These are phyloP conservation scores for Conops quadrifasciatus DNA, from an alignment of 2,888 invertebrate species.

Conservation along the genomic window DNA sequence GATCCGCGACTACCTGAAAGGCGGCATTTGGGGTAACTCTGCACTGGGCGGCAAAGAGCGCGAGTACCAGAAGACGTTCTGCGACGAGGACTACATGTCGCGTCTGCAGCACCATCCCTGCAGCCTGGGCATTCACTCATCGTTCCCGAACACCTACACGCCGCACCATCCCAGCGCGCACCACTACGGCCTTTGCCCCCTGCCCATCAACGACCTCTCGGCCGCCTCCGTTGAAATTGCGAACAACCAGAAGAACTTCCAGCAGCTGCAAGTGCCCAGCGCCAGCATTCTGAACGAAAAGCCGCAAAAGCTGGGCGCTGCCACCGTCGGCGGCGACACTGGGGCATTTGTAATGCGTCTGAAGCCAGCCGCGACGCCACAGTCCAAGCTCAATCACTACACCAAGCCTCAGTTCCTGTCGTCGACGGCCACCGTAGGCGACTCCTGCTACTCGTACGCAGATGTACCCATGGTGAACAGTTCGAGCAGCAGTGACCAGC, in stretches of 20 bases:
- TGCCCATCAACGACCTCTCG: slow-evolving; percentile 74
- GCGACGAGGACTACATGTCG: slow-evolving; percentile 82
- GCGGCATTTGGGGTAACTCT: slow-evolving; percentile 65
- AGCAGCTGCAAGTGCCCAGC: slow-evolving; percentile 61
- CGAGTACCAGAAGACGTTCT: slow-evolving; percentile 89
- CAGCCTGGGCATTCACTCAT: slow-evolving; percentile 62
- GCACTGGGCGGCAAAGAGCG: slow-evolving; percentile 76
- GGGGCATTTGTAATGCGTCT: slow-evolving; percentile 62
- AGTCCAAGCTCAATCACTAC: slow-evolving; percentile 56
- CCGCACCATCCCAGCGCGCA: slow-evolving; percentile 62
- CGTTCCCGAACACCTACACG: slow-evolving; percentile 63
- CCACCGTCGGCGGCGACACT: slow-evolving; percentile 55
- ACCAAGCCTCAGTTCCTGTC: slow-evolving; percentile 58
- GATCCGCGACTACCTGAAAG: slow-evolving; percentile 83
- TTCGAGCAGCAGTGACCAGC: slow-evolving; percentile 39
- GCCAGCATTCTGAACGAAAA: slow-evolving; percentile 60
- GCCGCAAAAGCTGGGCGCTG: slow-evolving; percentile 46
- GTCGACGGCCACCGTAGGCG: slow-evolving; percentile 54
- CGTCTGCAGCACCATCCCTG: slow-evolving; percentile 65
- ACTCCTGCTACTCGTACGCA: slow-evolving; percentile 60
- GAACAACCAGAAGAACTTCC: slow-evolving; percentile 56
- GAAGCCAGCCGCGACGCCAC: slow-evolving; percentile 47
- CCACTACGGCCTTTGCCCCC: slow-evolving; percentile 71
- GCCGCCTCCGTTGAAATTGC: slow-evolving; percentile 4
- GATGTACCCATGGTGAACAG: slow-evolving; percentile 58